Percentiles rank a stretch among this genome's conserved stretches.
phyloP scores from a whole-genome alignment of 2,113 vertebrate genomes.

The Entomyzon cyanotis region DNA sequence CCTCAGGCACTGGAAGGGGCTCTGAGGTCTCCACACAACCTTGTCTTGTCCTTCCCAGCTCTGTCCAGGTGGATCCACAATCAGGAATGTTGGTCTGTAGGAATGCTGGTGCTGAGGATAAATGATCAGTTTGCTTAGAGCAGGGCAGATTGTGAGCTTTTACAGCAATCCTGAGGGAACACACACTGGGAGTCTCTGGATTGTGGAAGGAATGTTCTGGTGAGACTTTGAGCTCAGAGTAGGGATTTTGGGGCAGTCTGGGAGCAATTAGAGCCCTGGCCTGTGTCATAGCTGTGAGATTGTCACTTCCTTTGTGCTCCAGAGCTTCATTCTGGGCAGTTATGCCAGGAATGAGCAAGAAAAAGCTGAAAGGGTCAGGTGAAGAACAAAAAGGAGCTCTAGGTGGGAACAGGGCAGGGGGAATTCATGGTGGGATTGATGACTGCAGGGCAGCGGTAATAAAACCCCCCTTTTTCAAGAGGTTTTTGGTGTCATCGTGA shows the following conservation, averaged over 20 bases:
- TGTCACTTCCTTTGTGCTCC: not conserved
- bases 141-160: fast-evolving
- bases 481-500: fast-evolving
- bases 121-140: fast-evolving
- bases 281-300: not conserved
- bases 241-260: not conserved
- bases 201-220: fast-evolving
- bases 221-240: not conserved
- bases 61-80: fast-evolving
- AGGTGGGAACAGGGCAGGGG: not conserved
- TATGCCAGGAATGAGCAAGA: not conserved
- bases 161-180: not conserved
- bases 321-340: not conserved
- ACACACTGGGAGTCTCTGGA: too few species aligned
- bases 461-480: not conserved
- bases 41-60: not conserved
- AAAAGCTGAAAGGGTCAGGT: not conserved
- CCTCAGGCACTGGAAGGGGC: not conserved
- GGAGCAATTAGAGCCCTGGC: not conserved
- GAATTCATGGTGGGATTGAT: fast-evolving
- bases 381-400: not conserved
- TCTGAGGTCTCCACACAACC: not conserved
- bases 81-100: too few species aligned
- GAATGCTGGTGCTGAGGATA: not conserved
- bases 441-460: not conserved